Base-by-base conservation (phyloP, 2,797 vertebrate species). In the Scyliorhinus canicula region DNA sequence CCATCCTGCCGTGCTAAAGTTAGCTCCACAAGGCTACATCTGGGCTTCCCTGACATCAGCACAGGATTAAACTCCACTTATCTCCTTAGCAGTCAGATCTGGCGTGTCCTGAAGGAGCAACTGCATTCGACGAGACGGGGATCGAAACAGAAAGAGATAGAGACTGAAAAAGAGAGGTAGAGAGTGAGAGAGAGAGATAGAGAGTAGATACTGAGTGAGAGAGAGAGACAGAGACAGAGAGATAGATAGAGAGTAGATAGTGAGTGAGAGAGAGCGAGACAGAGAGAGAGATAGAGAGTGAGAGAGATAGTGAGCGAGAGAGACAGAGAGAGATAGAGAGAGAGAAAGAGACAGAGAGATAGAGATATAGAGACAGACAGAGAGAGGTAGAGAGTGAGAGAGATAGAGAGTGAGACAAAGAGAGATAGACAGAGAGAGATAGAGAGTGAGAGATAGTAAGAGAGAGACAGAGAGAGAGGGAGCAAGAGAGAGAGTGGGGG, bases 21-120 rank as follows among this genome's bases (percentile, higher is more conserved):
- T 63, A 60, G 86, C 52, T 57, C 5, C 31, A n/a, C 28, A 35
- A 60, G 86, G 57, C 88, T 65, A 63, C 57, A 63, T 91, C 88
- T 91, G 57, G 35, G 57, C 19, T 90, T 63, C 57, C 55, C 55
- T 60, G 40, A 90, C 57, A 91, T 88, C 88, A 65, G 57, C 88
- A 91, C 60, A 63, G 40, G 88, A 91, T 91, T 91, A 91, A 14
- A 65, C 88, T 44, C 44, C 57, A 91, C 88, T 91, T 91, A 91
- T 91, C 88, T 65, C 88, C 88, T 91, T 91, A 91, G n/a, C 52
- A 11, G 57, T 44, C 7, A n/a, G 88, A 65, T 40, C 21, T 26
- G 57, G 60, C 19, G 35, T 35, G 11, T 55, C 57, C n/a, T 40
- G 5, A 60, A 63, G 88, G 57, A 91, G 88, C 24, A n/a, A 24